These are phyloP conservation scores for Amblyopsis hoosieri DNA, from an alignment of 2,797 vertebrate genomes.

Conservation along the genomic window DNA sequence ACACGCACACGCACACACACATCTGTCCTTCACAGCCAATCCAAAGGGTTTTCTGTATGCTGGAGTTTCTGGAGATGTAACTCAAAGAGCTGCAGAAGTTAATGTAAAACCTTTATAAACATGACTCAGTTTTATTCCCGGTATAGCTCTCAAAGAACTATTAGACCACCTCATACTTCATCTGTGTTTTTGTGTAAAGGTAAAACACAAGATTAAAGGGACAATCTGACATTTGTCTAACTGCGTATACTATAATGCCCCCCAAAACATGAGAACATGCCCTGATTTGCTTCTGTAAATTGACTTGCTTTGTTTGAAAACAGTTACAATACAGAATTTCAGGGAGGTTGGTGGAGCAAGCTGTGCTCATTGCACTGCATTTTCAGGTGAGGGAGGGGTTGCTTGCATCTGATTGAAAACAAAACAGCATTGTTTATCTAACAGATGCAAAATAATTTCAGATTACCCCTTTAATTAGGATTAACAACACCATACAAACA, in stretches of 20 bases:
- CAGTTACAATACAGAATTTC: too few relatives aligned
- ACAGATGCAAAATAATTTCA: too few relatives aligned
- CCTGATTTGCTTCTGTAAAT: too few relatives aligned
- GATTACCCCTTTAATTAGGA: too few relatives aligned
- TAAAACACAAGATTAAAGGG: neutral
- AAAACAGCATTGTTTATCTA: too few relatives aligned
- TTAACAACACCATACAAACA: constrained; percentile 7
- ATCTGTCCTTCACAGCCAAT: neutral
- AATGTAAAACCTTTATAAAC: neutral
- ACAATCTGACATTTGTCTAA: too few relatives aligned
- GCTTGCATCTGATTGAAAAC: too few relatives aligned
- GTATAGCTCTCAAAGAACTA: constrained; percentile 6
- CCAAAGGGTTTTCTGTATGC: constrained; percentile 1
- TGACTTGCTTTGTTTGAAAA: neutral
- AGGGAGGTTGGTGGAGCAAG: too few relatives aligned
- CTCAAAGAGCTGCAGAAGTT: neutral
- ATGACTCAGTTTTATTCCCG: neutral
- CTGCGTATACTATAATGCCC: too few relatives aligned
- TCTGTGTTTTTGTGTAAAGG: constrained; percentile 17
- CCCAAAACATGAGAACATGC: too few relatives aligned
- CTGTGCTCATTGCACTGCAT: too few relatives aligned
- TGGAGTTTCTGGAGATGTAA: constrained; percentile 9
- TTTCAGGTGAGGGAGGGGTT: too few relatives aligned
- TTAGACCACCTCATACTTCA: neutral
- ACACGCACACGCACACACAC: neutral